Evolutionary conservation across 2,888 invertebrate species (phyloP), one percentile per base, ranked within the genome.

Genomic region (Micoletzkya japonica): DNA sequence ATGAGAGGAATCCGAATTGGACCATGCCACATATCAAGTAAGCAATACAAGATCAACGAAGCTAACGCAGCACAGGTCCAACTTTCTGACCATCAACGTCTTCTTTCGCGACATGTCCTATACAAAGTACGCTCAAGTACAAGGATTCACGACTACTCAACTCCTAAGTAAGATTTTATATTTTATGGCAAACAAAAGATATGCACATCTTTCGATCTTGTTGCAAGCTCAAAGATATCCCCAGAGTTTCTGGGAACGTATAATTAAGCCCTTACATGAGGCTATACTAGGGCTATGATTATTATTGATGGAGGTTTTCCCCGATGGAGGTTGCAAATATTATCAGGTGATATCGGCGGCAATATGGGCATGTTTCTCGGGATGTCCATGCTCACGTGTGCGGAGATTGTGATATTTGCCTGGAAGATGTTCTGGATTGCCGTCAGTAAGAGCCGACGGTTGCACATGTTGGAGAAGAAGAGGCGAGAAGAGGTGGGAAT

Each of bases 291-390:
- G 7, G 52, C 6, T 52, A n/a, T 26, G 7, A n/a, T n/a, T 14
- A 52, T 52, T 4, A n/a, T 14, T 52, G 6, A 6, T 52, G 6
- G 26, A 52, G 24, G 10, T 17, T 39, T 6, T 17, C 17, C 7
- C 39, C 39, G 7, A 39, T 10, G 17, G 7, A 10, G 10, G 17
- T 10, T 39, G 17, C 7, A 10, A 39, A 52, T 52, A 10, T 39
- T 61, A 44, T 1, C 69, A 80, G 81, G 80, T 73, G 81, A 84
- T 74, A 83, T 85, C 68, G 85, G 85, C 30, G 85, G 85, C 6
- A 85, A 83, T 66, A 82, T 85, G 82, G 85, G 85, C 10, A 74
- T 85, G 73, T 85, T 83, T 67, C 68, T 83, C 69, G 85, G 85
- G 24, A 83, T 85, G 81, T 78, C 78, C 17, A 72, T 85, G n/a